phyloP scores from a whole-genome alignment of 1,140 invertebrate genomes.

The Metaphire vulgaris region DNA sequence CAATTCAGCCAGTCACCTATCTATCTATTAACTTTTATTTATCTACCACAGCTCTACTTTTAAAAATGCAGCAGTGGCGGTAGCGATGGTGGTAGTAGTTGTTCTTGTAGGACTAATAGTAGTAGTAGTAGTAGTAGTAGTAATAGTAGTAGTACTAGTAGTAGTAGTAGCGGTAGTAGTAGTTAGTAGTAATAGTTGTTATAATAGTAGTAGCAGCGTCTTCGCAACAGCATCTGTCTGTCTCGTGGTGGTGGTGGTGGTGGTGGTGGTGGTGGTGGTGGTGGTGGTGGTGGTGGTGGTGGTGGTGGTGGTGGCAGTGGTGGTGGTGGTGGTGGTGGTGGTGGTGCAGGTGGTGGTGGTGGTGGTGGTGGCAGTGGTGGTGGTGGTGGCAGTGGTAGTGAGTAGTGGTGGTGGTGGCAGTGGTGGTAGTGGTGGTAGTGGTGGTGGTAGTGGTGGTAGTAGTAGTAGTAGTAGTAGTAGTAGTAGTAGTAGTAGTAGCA shows the following conservation, averaged over 20 bases:
- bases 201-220: no score
- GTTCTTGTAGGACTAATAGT: background rate
- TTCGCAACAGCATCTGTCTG: no score
- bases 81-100: background rate
- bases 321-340: constrained; percentile 5
- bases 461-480: background rate
- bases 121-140: constrained; percentile 3
- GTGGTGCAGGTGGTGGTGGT: no score
- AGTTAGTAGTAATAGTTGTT: background rate
- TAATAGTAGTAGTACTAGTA: constrained; percentile 5
- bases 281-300: constrained; percentile 10
- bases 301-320: background rate
- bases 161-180: no score
- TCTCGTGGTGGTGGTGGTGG: no score
- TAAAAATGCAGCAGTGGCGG: background rate
- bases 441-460: background rate
- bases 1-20: no score
- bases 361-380: no score
- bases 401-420: no score
- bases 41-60: no score
- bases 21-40: no score
- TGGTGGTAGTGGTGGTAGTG: background rate
- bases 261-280: background rate
- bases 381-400: no score
- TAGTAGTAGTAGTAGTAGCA: background rate